Evolutionary conservation across 2,888 invertebrate genomes (phyloP).

Genomic region (Eristalis arbustorum): DNA sequence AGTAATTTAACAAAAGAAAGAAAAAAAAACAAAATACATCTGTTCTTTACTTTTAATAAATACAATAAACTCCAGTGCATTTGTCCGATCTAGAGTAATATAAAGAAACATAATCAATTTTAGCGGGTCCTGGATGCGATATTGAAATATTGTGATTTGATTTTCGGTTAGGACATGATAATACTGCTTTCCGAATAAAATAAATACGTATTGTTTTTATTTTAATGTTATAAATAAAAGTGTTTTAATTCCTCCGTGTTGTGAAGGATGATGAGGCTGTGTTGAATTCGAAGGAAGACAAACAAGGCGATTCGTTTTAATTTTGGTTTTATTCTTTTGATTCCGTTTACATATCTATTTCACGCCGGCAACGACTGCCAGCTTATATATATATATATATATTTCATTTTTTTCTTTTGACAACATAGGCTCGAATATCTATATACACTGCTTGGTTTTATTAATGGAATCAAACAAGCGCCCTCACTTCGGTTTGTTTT

Average conservation of each 20-base stretch:
- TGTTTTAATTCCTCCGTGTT: constrained; percentile 5
- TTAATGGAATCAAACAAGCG: constrained; percentile 40
- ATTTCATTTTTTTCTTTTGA: constrained; percentile 10
- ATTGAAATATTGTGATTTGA: constrained; percentile 46
- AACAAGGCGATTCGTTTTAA: constrained; percentile 49
- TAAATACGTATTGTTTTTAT: constrained; percentile 47
- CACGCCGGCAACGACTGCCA: constrained; percentile 35
- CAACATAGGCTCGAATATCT: constrained; percentile 11
- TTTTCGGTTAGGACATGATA: constrained; percentile 36
- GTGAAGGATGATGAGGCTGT: not conserved
- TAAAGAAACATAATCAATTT: not conserved
- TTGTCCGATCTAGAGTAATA: constrained; percentile 9
- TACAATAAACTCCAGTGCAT: not conserved
- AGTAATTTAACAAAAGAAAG: constrained; percentile 28
- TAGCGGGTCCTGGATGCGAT: constrained; percentile 30
- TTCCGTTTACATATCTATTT: constrained; percentile 43
- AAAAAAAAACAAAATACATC: too few relatives aligned
- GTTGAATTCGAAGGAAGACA: constrained; percentile 4
- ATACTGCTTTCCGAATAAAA: constrained; percentile 57
- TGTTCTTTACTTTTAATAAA: constrained; percentile 28
- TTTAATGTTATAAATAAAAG: constrained; percentile 39
- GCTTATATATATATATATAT: constrained; percentile 14
- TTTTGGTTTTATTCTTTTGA: constrained; percentile 48
- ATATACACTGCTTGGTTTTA: constrained; percentile 32
- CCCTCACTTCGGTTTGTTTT: constrained; percentile 10